Percentiles rank a stretch among this genome's conserved stretches.
phyloP scores from a whole-genome alignment of 2,888 invertebrate genomes.

The Colletes collaris region DNA sequence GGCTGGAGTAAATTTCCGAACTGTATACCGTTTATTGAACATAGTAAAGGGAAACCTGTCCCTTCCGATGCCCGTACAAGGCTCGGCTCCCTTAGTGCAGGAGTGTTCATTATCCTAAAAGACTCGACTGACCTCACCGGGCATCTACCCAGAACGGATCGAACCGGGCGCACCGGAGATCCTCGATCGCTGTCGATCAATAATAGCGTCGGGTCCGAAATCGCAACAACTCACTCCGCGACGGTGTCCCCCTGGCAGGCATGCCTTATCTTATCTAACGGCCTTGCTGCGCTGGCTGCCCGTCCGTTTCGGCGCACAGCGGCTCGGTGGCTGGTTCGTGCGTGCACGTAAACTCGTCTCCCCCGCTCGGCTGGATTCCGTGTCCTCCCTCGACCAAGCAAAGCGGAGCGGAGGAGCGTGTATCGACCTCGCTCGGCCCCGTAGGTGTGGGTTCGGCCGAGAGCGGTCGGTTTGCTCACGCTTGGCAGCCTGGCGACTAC shows the following conservation, averaged over 20 bases:
- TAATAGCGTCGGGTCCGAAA: constrained; percentile 1
- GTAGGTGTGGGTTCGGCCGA: constrained; percentile 76
- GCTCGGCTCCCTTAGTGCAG: not conserved
- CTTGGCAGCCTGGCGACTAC: constrained; percentile 72
- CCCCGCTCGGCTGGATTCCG: constrained; percentile 56
- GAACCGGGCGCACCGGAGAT: not conserved
- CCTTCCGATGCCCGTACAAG: no score
- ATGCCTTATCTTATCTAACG: constrained; percentile 42
- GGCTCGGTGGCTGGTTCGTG: constrained; percentile 38
- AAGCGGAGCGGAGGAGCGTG: constrained; percentile 75
- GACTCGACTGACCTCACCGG: not conserved
- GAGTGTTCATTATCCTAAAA: not conserved
- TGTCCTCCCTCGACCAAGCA: constrained; percentile 73
- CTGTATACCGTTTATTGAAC: no score
- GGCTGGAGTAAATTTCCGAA: no score
- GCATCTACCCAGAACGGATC: no score
- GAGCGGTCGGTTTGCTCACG: constrained; percentile 66
- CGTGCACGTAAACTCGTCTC: constrained; percentile 54
- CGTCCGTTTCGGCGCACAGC: constrained; percentile 13
- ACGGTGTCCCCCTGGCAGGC: constrained; percentile 1
- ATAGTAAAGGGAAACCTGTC: not conserved
- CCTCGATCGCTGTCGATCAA: constrained; percentile 2
- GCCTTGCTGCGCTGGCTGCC: constrained; percentile 1
- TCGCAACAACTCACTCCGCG: constrained; percentile 22
- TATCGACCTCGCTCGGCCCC: constrained; percentile 76